A percentile compares a stretch with the other conserved stretches of the same genome.
These are phyloP conservation scores for human (Homo sapiens) DNA, from an alignment of 2,113 vertebrate species.

Conservation along the genomic window DNA sequence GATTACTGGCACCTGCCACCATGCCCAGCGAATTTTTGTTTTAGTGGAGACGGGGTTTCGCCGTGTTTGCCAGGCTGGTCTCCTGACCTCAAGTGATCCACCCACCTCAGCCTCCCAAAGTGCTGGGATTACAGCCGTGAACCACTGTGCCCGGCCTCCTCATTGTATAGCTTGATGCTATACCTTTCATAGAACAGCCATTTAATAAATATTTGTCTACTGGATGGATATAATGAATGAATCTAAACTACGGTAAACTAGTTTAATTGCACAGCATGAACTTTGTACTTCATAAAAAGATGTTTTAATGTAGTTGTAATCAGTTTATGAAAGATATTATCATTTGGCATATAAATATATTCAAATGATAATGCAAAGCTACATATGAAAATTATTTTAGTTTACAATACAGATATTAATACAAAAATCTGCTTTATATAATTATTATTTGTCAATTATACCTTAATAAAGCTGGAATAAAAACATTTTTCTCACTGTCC, in stretches of 20 bases:
- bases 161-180: background rate
- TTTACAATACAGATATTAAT: slow-evolving; percentile 62
- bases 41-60: too few species aligned
- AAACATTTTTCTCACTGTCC: slow-evolving; percentile 46
- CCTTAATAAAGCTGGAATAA: background rate
- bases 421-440: background rate
- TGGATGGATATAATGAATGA: background rate
- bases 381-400: slow-evolving; percentile 56
- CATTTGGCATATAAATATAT: background rate
- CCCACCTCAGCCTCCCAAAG: too few species aligned
- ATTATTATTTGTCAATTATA: background rate
- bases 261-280: background rate
- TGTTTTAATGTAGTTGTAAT: background rate
- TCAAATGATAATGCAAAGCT: background rate
- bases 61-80: too few species aligned
- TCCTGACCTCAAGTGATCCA: too few species aligned
- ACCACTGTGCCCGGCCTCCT: too few species aligned
- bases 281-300: background rate
- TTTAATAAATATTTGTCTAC: background rate
- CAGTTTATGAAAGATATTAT: background rate
- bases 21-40: too few species aligned
- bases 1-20: too few species aligned
- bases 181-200: background rate
- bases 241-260: background rate
- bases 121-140: too few species aligned